Evolutionary conservation across 2,888 invertebrate genomes (phyloP).

Genomic region (Ochropleura plecta): DNA sequence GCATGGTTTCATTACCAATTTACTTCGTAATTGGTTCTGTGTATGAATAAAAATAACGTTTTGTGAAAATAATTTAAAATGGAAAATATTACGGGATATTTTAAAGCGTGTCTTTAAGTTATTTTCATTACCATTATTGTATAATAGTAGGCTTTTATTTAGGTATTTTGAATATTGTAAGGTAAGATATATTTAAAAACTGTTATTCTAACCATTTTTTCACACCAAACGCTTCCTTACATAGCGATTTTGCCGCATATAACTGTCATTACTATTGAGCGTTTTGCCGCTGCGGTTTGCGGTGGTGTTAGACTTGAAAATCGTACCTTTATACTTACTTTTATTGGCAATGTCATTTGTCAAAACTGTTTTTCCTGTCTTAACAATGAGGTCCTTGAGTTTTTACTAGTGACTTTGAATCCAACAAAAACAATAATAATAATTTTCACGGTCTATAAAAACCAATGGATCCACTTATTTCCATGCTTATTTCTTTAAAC

Average conservation of each 20-base stretch:
- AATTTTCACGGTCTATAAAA: conserved; percentile 16
- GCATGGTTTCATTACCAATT: conserved; percentile 60
- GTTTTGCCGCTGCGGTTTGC: background rate
- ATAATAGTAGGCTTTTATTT: background rate
- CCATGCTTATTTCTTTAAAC: conserved; percentile 27
- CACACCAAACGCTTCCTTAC: background rate
- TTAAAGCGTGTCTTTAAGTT: background rate
- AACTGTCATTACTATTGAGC: background rate
- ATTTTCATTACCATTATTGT: background rate
- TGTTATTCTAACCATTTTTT: background rate
- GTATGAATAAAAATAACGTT: conserved; percentile 35
- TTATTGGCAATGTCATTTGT: background rate
- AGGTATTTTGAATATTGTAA: background rate
- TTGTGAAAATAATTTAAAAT: background rate
- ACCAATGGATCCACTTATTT: conserved; percentile 10
- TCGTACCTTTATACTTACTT: background rate
- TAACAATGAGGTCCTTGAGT: background rate
- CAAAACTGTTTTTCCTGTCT: background rate
- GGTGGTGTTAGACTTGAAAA: background rate
- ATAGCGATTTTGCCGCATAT: background rate
- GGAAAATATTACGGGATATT: background rate
- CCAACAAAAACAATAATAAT: background rate
- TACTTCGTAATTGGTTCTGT: conserved; percentile 51
- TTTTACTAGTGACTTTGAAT: background rate
- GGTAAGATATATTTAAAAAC: background rate